These are phyloP conservation scores for Hylaeus volcanicus DNA, from an alignment of 1,140 invertebrate species.

Conservation along the genomic window DNA sequence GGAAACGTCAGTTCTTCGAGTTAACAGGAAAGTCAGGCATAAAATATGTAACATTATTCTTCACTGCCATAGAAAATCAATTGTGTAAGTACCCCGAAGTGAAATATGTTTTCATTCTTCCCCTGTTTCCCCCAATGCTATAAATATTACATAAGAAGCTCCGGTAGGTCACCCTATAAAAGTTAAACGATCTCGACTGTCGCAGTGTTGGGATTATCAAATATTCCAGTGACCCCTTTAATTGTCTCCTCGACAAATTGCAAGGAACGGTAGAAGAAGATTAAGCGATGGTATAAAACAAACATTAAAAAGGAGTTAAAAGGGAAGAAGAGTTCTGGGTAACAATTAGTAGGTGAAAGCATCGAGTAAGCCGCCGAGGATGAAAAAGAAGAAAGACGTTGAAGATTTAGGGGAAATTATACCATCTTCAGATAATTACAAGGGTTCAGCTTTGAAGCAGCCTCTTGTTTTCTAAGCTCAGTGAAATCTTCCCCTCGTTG, in stretches of 20 bases:
- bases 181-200: background rate
- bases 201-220: background rate
- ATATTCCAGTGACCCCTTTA: background rate
- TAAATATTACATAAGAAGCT: too few species aligned
- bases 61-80: too few species aligned
- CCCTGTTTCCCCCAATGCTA: too few species aligned
- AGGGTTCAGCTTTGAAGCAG: background rate
- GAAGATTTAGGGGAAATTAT: background rate
- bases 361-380: background rate
- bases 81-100: too few species aligned
- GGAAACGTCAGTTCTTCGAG: background rate
- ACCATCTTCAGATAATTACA: background rate
- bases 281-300: background rate
- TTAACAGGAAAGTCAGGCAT: background rate
- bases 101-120: background rate
- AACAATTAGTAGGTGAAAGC: background rate
- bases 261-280: background rate
- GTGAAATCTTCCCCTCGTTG: background rate
- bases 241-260: background rate
- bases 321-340: background rate
- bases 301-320: conserved; percentile 8
- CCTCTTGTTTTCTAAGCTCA: background rate
- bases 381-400: background rate
- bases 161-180: background rate
- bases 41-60: background rate